Conservation (phyloP, 2,888 invertebrate species). For the Diabrotica balteata region DNA sequence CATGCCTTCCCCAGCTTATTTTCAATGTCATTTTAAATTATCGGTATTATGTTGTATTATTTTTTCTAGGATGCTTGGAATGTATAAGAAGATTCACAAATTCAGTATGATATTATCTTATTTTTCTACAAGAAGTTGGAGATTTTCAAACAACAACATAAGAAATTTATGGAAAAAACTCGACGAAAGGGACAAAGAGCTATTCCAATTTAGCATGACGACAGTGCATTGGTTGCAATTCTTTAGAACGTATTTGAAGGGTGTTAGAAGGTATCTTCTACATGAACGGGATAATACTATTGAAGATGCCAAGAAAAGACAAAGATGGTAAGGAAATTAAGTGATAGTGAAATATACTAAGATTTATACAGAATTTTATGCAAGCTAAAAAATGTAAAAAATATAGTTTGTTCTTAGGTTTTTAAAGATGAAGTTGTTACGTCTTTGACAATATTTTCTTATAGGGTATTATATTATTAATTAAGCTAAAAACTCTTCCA, state of each 20-base stretch:
- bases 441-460: too few species aligned
- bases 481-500: too few species aligned
- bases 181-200: conserved; percentile 60
- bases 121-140: conserved; percentile 78
- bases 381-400: too few species aligned
- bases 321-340: conserved; percentile 34
- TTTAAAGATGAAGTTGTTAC: too few species aligned
- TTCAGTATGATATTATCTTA: conserved; percentile 76
- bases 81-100: conserved; percentile 82
- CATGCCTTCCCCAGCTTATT: too few species aligned
- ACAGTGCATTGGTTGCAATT: conserved; percentile 76
- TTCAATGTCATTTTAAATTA: too few species aligned
- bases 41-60: too few species aligned
- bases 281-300: conserved; percentile 78
- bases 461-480: too few species aligned
- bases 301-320: conserved; percentile 37
- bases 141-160: conserved; percentile 72
- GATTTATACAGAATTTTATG: too few species aligned
- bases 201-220: conserved; percentile 78
- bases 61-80: conserved; percentile 72
- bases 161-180: conserved; percentile 66
- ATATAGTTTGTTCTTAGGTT: too few species aligned
- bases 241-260: conserved; percentile 73
- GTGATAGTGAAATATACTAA: too few species aligned
- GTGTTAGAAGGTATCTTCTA: conserved; percentile 77